phyloP scores from a whole-genome alignment of 2,113 vertebrate genomes.

The Gadus macrocephalus region DNA sequence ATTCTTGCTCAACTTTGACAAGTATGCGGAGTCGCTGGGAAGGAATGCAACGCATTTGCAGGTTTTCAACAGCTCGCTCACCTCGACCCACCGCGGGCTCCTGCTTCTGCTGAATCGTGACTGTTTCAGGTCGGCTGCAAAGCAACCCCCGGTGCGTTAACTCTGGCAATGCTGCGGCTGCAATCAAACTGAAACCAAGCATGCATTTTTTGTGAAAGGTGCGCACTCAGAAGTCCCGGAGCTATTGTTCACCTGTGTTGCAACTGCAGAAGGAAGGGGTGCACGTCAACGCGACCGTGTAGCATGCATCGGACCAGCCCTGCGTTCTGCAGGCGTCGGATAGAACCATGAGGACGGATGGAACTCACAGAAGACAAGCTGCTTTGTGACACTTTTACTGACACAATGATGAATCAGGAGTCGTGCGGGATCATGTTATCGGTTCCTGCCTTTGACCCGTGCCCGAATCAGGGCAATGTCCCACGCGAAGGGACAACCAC shows the following conservation, averaged over 20 bases:
- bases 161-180: neutral
- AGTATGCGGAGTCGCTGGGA: slow-evolving; percentile 32
- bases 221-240: slow-evolving; percentile 9
- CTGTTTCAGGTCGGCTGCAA: slow-evolving; percentile 11
- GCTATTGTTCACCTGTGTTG: slow-evolving; percentile 32
- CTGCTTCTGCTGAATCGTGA: slow-evolving; percentile 36
- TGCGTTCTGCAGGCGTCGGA: slow-evolving; percentile 56
- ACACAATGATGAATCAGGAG: slow-evolving; percentile 61
- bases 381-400: slow-evolving; percentile 29
- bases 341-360: slow-evolving; percentile 42
- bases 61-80: slow-evolving; percentile 12
- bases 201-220: slow-evolving; percentile 40
- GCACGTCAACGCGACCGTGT: neutral
- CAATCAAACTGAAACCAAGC: slow-evolving; percentile 16
- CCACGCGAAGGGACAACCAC: slow-evolving; percentile 23
- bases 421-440: slow-evolving; percentile 62
- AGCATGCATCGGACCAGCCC: slow-evolving; percentile 36
- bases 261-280: slow-evolving; percentile 26
- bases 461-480: slow-evolving; percentile 11
- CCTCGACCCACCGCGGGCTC: neutral
- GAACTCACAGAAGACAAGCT: slow-evolving; percentile 1
- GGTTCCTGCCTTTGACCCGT: slow-evolving; percentile 54
- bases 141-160: neutral
- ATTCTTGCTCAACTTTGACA: slow-evolving; percentile 53
- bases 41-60: slow-evolving; percentile 37